Base-by-base conservation (phyloP, 2,888 invertebrate genomes). In the Leptinotarsa rubiginosa region DNA sequence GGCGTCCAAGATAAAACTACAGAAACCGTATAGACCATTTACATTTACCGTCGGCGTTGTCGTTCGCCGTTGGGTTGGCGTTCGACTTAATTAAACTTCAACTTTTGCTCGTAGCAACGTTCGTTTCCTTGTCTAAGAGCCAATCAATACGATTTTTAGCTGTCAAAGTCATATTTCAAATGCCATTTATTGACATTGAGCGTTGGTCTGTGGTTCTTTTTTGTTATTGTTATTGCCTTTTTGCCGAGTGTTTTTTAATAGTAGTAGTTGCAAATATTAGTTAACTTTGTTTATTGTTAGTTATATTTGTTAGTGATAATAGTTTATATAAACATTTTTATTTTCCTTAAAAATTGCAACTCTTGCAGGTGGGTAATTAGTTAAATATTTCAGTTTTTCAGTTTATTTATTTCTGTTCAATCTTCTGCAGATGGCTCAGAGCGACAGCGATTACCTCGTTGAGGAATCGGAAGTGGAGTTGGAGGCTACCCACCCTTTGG, bases 381-480 rank as follows among this genome's bases (percentile, higher is more conserved):
- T 47, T 65, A 2, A 65, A 47, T 65, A 65, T 65, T 65, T 47
- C 65, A 47, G 31, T 65, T 65, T 3, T n/a, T 25, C 25, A 25
- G 25, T 25, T 25, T 25, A 25, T 31, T 47, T 16, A 16, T 65
- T 65, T 13, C 18, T 25, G 64, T 64, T 64, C 64, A 22, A 64
- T 25, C 22, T 64, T 64, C 64, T 25, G 22, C 64, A 64, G 25
- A 64, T 64, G 64, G 47, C 22, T 65, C 65, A 25, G n/a, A 25
- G 22, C 25, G 20, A 64, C 22, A 65, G 65, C 65, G 47, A 41
- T 18, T 12, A 65, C 65, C n/a, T 65, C 65, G 0, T 65, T 47
- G 47, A 65, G 65, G n/a, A 65, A 15, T 65, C 16, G n/a, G 66
- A 66, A 66, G 49, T 66, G 66, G 66, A 66, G 66, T 49, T 20